These are phyloP conservation scores for Lycorma delicatula DNA, from an alignment of 1,140 invertebrate species.

Conservation along the genomic window DNA sequence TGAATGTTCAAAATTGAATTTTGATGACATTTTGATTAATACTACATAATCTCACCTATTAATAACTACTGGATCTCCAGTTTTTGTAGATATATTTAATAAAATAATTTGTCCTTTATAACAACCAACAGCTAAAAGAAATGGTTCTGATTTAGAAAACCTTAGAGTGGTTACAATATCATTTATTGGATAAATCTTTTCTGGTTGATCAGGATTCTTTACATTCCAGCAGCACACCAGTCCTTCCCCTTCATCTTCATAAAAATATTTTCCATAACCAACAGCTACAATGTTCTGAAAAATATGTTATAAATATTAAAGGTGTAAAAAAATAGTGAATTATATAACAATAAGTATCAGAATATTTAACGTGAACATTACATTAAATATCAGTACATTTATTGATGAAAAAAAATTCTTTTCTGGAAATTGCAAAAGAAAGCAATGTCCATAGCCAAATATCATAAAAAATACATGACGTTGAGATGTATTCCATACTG, in stretches of 20 bases:
- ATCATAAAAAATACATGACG: background rate
- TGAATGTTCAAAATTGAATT: too few species aligned
- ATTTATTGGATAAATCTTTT: slow-evolving; percentile 41
- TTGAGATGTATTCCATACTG: too few species aligned
- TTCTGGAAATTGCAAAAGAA: background rate
- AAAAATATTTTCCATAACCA: slow-evolving; percentile 25
- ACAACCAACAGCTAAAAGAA: slow-evolving; percentile 43
- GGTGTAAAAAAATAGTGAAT: background rate
- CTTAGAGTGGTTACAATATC: slow-evolving; percentile 44
- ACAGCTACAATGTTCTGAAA: slow-evolving; percentile 26
- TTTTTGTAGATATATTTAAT: slow-evolving; percentile 33
- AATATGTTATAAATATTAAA: background rate
- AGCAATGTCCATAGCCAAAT: background rate
- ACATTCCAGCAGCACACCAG: slow-evolving; percentile 44
- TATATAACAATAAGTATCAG: background rate
- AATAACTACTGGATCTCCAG: slow-evolving; percentile 7
- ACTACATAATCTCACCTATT: too few species aligned
- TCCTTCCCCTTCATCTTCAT: slow-evolving; percentile 28
- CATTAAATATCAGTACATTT: too few species aligned
- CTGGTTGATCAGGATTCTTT: slow-evolving; percentile 48
- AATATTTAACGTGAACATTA: background rate
- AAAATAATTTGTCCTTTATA: slow-evolving; percentile 45
- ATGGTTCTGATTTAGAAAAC: slow-evolving; percentile 37
- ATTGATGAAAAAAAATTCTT: too few species aligned
- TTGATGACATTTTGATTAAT: too few species aligned